Base-by-base conservation (phyloP, 2,888 invertebrate species). In the Pilophorus perplexus region DNA sequence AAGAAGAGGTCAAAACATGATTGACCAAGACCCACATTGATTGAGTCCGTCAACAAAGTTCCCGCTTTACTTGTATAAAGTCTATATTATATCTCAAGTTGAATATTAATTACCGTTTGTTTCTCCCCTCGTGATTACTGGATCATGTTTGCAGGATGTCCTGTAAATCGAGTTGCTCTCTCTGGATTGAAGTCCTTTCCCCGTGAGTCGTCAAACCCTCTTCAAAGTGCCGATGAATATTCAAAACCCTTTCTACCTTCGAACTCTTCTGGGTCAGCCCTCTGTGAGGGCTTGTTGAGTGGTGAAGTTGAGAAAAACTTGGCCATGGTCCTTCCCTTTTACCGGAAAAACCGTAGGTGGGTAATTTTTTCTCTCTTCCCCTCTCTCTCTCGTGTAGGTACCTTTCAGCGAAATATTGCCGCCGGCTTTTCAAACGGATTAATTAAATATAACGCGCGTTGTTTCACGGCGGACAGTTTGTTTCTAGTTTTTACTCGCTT, bases 181-280 rank as follows among this genome's bases (percentile, higher is more conserved):
- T 25, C 28, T 28, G 27, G 27, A 28, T 25, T 25, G 27, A 27
- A 3, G 52, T 16, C 3, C 3, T 14, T 52, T 52, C 18, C 33
- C 33, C 52, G 27, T 52, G 37, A 37, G 55, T 55, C 55, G 55
- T 55, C 55, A 55, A 33, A 55, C 55, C 55, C 55, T 55, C 37
- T 55, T 55, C 55, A 55, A 37, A 55, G 37, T 55, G 20, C 16
- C 38, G 18, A 55, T 55, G 55, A 55, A 55, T 55, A 55, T 55
- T 55, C 55, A 55, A 52, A 52, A 20, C 27, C 28, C 33, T 28
- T 33, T 33, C 52, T 27, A 27, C n/a, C n/a, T n/a, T n/a, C n/a
- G n/a, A n/a, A 52, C 28, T 28, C 52, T 28, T 1, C 52, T 10
- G 23, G 46, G 44, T 18, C 44, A 44, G 46, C n/a, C n/a, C n/a